Conservation (phyloP, 2,113 vertebrate species). For the Rhagologus leucostigma region DNA sequence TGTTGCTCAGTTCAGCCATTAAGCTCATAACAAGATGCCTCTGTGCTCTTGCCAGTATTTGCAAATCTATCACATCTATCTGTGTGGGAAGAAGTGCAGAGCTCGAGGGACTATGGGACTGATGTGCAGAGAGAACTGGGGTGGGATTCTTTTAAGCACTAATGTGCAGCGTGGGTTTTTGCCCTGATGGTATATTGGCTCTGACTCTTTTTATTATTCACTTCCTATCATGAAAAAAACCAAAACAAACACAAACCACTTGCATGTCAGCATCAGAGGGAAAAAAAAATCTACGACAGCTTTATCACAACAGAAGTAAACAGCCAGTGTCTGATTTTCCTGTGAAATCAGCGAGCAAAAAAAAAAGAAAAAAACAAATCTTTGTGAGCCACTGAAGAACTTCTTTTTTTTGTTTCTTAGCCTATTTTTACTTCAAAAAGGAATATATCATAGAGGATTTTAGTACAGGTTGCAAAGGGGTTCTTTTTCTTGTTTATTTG, state of each 20-base stretch:
- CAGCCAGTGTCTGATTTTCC: neutral
- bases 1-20: neutral
- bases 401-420: neutral
- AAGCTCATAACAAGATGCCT: slow-evolving; percentile 3
- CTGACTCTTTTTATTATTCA: neutral
- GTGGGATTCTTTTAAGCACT: slow-evolving; percentile 8
- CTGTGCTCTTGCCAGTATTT: slow-evolving; percentile 16
- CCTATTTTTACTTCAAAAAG: slow-evolving; percentile 35
- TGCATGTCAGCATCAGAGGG: neutral
- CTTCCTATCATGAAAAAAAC: neutral
- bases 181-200: neutral
- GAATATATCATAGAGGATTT: neutral
- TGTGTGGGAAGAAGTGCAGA: neutral
- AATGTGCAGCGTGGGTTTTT: neutral
- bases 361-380: neutral
- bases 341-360: neutral
- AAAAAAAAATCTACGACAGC: neutral
- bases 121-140: neutral
- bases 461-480: neutral
- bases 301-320: slow-evolving; percentile 27
- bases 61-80: slow-evolving; percentile 15
- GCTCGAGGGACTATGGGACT: neutral
- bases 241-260: neutral
- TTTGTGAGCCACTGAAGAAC: neutral
- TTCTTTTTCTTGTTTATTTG: neutral